Percentiles rank a stretch among this genome's conserved stretches.
Conservation (phyloP, 2,113 vertebrate genomes). For the Dipodomys merriami region DNA sequence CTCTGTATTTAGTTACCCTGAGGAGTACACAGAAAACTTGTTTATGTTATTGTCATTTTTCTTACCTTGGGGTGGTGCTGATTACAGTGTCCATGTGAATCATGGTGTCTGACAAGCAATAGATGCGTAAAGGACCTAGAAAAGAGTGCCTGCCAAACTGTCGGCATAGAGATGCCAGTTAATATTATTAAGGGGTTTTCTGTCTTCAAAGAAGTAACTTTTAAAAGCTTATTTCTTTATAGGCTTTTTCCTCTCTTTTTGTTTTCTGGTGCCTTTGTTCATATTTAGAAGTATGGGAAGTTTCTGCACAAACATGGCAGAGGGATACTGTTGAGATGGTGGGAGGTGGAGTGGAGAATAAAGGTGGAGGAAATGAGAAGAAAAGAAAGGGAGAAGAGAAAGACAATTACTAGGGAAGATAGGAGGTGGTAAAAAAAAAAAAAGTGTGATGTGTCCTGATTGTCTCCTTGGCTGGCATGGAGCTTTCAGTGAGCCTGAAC, state of each 20-base stretch:
- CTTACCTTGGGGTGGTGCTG: neutral
- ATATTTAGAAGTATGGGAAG: neutral
- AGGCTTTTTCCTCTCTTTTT: neutral
- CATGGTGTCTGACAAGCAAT: neutral
- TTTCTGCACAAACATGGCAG: neutral
- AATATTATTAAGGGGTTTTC: neutral
- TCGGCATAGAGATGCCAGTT: fast-evolving
- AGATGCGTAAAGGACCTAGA: fast-evolving
- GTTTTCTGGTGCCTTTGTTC: neutral
- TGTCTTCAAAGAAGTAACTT: neutral
- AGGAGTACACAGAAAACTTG: neutral
- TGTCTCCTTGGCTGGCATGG: neutral
- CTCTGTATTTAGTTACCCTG: neutral
- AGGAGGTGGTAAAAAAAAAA: neutral
- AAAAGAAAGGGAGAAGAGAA: neutral
- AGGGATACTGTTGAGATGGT: neutral
- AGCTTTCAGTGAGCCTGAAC: neutral
- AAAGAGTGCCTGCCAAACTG: fast-evolving
- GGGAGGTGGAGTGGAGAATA: neutral
- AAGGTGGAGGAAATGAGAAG: neutral
- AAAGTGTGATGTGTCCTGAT: too few relatives aligned
- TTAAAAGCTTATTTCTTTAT: neutral
- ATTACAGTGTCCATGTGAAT: neutral
- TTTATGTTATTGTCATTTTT: neutral
- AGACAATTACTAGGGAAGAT: fast-evolving